These are phyloP conservation scores for Ferrisia virgata DNA, from an alignment of 2,888 invertebrate species.

Conservation along the genomic window DNA sequence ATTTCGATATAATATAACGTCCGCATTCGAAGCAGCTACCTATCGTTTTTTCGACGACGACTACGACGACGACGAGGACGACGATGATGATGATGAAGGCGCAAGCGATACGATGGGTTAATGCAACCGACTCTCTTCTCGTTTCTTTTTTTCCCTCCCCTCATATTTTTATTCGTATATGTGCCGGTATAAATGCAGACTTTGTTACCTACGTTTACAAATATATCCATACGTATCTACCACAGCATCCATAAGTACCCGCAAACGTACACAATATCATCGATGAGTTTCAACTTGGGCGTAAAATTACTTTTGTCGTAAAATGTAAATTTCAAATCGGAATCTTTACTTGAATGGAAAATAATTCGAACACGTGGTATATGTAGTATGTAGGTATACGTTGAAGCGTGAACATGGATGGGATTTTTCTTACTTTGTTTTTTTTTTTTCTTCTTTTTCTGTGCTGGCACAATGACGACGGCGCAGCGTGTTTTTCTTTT, in stretches of 20 bases:
- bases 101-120: neutral
- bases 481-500: neutral
- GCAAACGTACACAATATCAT: neutral
- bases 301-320: neutral
- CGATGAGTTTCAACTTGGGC: neutral
- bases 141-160: neutral
- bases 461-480: no score
- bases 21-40: neutral
- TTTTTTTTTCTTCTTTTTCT: no score
- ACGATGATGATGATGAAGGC: neutral
- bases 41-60: neutral
- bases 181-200: neutral
- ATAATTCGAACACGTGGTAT: neutral
- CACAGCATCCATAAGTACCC: neutral
- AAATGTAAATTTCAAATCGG: neutral
- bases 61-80: neutral
- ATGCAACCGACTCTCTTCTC: neutral
- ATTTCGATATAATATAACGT: neutral
- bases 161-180: neutral
- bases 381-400: no score
- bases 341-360: neutral
- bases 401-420: neutral
- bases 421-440: neutral
- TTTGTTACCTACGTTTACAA: no score
- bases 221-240: no score